Evolutionary conservation across 2,113 vertebrate genomes (phyloP).

Genomic region (Aegotheles bennettii): DNA sequence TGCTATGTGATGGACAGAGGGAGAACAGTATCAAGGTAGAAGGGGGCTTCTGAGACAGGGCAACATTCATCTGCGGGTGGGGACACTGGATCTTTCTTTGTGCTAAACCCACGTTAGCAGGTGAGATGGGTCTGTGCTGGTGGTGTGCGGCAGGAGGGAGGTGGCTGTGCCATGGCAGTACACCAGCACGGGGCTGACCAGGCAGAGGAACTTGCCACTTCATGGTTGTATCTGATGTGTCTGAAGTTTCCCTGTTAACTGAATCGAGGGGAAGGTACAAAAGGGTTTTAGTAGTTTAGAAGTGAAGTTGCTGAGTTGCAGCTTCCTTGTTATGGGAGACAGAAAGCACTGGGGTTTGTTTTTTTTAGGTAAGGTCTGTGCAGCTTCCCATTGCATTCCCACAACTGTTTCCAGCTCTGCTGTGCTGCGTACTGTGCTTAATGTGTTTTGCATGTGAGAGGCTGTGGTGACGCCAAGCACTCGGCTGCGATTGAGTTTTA

Average conservation of each 20-base stretch:
- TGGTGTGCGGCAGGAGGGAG: neutral
- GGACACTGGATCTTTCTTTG: neutral
- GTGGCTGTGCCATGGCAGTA: accelerated
- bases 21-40: neutral
- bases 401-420: neutral
- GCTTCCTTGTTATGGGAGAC: neutral
- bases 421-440: accelerated
- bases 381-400: neutral
- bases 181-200: accelerated
- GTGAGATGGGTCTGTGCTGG: neutral
- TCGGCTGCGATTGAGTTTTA: neutral
- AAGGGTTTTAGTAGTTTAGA: neutral
- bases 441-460: neutral
- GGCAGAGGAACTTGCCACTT: accelerated
- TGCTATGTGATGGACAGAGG: neutral
- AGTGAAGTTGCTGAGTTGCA: neutral
- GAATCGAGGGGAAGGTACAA: neutral
- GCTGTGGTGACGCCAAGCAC: neutral
- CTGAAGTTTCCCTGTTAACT: neutral
- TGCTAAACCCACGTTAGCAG: accelerated
- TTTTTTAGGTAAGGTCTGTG: neutral
- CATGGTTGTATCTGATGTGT: neutral
- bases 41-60: neutral
- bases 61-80: neutral
- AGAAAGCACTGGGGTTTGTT: neutral